phyloP scores from a whole-genome alignment of 2,113 vertebrate genomes.

The Pheucticus melanocephalus region DNA sequence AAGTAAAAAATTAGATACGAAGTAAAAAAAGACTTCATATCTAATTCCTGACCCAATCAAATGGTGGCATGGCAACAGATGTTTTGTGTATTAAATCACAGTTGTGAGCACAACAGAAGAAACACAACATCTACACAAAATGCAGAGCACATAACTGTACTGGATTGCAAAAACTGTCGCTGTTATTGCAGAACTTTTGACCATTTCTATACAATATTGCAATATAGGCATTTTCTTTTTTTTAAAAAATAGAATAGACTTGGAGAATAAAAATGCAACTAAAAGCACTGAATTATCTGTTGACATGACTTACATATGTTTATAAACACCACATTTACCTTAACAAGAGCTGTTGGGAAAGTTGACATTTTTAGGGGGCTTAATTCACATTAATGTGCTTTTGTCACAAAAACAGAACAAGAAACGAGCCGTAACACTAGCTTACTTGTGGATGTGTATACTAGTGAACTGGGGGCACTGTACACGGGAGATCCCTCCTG shows the following conservation, averaged over 20 bases:
- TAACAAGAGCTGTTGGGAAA: neutral
- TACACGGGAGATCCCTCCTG: slow-evolving; percentile 84
- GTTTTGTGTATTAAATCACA: neutral
- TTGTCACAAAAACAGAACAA: slow-evolving; percentile 68
- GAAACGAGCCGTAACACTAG: slow-evolving; percentile 53
- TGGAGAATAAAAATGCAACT: neutral
- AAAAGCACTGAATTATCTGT: neutral
- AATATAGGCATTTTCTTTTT: fast-evolving
- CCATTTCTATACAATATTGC: neutral
- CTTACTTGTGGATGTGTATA: slow-evolving; percentile 86
- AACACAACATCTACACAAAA: neutral
- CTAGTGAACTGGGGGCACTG: slow-evolving; percentile 83
- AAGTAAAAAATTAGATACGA: too few relatives aligned
- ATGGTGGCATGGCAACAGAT: neutral
- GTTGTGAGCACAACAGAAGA: neutral
- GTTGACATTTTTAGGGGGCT: slow-evolving; percentile 31
- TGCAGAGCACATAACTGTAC: neutral
- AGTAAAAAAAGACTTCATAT: neutral
- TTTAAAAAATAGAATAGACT: neutral
- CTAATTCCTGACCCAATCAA: neutral
- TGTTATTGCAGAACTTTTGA: neutral
- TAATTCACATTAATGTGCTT: slow-evolving; percentile 41
- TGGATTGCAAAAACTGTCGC: neutral
- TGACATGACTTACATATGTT: slow-evolving; percentile 4
- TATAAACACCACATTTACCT: slow-evolving; percentile 9